phyloP scores from a whole-genome alignment of 2,888 invertebrate genomes.

The Ramazzottius varieornatus region DNA sequence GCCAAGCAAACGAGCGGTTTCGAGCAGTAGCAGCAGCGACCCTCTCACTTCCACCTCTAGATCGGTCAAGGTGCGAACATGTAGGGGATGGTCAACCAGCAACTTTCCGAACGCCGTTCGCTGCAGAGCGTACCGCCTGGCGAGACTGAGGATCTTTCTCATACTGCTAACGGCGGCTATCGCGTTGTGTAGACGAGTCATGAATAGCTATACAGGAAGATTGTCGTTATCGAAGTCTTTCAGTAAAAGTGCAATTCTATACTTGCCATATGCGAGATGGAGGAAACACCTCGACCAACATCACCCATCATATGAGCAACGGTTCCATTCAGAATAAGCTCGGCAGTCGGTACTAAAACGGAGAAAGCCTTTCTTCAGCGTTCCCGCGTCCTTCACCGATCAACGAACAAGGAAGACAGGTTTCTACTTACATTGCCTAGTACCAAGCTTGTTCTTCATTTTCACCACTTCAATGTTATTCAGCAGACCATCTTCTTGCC shows the following conservation, averaged over 20 bases:
- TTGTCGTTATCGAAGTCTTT: too few species aligned
- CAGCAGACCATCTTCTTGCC: slow-evolving; percentile 19
- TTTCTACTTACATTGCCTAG: too few species aligned
- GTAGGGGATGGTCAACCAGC: slow-evolving; percentile 27
- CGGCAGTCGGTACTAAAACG: slow-evolving; percentile 33
- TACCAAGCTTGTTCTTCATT: slow-evolving; percentile 32
- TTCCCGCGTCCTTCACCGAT: too few species aligned
- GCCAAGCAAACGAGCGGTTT: slow-evolving; percentile 27
- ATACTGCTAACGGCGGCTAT: slow-evolving; percentile 23
- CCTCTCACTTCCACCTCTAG: slow-evolving; percentile 29
- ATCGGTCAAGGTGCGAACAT: slow-evolving; percentile 26
- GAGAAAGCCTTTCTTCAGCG: too few species aligned
- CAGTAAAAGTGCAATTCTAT: too few species aligned
- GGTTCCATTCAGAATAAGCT: slow-evolving; percentile 29
- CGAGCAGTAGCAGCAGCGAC: slow-evolving; percentile 25
- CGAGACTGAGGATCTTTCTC: slow-evolving; percentile 27
- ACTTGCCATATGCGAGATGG: slow-evolving; percentile 27
- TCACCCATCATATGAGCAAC: slow-evolving; percentile 23
- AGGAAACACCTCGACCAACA: slow-evolving; percentile 28
- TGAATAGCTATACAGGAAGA: slow-evolving; percentile 17
- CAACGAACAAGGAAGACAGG: too few species aligned
- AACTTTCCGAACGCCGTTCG: slow-evolving; percentile 27
- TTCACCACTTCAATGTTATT: slow-evolving; percentile 29
- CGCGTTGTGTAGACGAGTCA: slow-evolving; percentile 30
- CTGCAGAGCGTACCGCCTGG: slow-evolving; percentile 27